A percentile compares a stretch with the other conserved stretches of the same genome.
Evolutionary conservation across 2,888 invertebrate species (phyloP).

Genomic region (Ophion costatus): DNA sequence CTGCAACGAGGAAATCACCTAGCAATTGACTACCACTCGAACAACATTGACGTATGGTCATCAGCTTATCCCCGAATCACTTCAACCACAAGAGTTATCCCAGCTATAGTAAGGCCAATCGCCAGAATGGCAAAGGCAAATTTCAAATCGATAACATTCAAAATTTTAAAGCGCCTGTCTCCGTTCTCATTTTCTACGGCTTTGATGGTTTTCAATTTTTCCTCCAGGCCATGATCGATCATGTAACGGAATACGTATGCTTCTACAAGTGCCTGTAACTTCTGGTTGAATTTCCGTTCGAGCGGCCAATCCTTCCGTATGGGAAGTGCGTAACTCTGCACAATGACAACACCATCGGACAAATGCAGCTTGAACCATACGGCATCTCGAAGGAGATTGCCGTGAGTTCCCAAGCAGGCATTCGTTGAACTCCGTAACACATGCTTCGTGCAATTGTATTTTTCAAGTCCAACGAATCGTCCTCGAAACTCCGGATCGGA

Average conservation of each 20-base stretch:
- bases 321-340: not conserved
- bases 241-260: not conserved
- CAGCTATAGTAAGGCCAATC: not conserved
- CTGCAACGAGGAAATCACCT: too few relatives aligned
- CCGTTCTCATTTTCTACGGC: not conserved
- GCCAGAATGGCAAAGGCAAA: not conserved
- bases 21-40: too few relatives aligned
- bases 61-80: too few relatives aligned
- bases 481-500: not conserved
- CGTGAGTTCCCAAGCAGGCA: not conserved
- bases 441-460: not conserved
- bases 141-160: not conserved
- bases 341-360: not conserved
- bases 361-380: constrained; percentile 9
- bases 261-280: not conserved
- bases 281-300: not conserved
- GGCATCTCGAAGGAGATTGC: not conserved
- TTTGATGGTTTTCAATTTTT: not conserved
- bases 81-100: too few relatives aligned
- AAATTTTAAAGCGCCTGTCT: not conserved
- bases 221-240: not conserved
- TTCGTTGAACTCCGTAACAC: not conserved
- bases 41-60: too few relatives aligned
- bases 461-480: not conserved
- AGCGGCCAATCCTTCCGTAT: constrained; percentile 21